Evolutionary conservation across 92 coral and sea anemone genomes (phyloP), one percentile per base, ranked within the genome.

Genomic region (Ricordea florida): DNA sequence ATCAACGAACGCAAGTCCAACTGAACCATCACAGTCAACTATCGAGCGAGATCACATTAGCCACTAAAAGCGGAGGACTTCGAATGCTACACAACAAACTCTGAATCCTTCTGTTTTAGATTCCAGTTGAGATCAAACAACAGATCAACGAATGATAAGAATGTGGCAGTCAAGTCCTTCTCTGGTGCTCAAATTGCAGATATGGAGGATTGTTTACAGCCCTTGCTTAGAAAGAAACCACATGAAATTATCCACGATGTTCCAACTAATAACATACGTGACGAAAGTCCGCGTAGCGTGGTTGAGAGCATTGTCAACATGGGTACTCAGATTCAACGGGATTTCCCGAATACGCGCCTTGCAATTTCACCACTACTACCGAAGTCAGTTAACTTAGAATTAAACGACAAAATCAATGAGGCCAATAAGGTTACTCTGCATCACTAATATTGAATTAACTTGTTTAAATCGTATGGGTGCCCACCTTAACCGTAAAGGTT

Each of bases 141-240:
- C 40, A 53, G 61, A n/a, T 85, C 85, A 22, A 40, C 62, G n/a
- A 46, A 32, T 5, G 33, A 76, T 18, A 63, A 68, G 5, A 72
- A 84, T 52, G 80, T 84, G 17, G 69, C 72, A n/a, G 78, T 85
- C 36, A 85, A 85, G 64, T 62, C 82, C 22, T 79, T 85, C 69
- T 62, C 78, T 32, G 78, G 86, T 14, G 77, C 78, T 56, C 28
- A 48, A 71, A 36, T 79, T 6, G 75, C 62, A 30, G 91, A 85
- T 65, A 79, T 79, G 86, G 71, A 79, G 46, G 86, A 79, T 62
- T 85, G 66, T 25, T 21, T 72, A 41, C 79, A 67, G 61, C 83
- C 91, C 15, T 30, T 85, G 29, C 57, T 78, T 16, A 60, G 82
- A 16, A 85, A 45, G 77, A 72, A 79, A 60, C 82, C 90, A 20